A percentile compares a stretch with the other conserved stretches of the same genome.
Evolutionary conservation across 1,140 invertebrate species (phyloP).

Genomic region (Nasonia giraulti): DNA sequence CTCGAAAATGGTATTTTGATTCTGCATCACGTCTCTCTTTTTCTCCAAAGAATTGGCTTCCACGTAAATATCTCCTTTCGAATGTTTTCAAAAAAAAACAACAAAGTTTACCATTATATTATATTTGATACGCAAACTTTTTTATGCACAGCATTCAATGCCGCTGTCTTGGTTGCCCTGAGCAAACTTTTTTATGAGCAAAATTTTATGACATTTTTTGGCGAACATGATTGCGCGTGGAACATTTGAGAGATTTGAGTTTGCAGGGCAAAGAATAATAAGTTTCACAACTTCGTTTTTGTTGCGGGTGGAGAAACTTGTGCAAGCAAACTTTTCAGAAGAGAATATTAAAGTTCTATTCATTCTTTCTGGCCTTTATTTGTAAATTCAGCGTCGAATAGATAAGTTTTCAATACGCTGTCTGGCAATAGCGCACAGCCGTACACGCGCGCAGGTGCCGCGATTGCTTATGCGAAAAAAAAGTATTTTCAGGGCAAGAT

Average conservation of each 20-base stretch:
- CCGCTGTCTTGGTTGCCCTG: not conserved
- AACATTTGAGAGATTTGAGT: slow-evolving; percentile 4
- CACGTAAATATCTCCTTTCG: not conserved
- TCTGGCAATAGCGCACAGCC: not conserved
- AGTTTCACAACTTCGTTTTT: slow-evolving; percentile 1
- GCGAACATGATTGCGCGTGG: not conserved
- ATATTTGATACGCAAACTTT: slow-evolving; percentile 4
- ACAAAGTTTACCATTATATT: not conserved
- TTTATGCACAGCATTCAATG: not conserved
- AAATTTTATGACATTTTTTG: slow-evolving; percentile 11
- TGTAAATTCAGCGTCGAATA: not conserved
- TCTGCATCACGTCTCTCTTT: not conserved
- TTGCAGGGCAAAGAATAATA: slow-evolving; percentile 1
- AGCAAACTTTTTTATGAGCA: not conserved
- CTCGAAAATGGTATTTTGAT: not conserved
- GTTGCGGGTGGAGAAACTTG: not conserved
- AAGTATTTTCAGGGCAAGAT: not conserved
- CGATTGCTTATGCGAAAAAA: not conserved
- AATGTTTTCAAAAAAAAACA: not conserved
- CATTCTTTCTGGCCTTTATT: not conserved
- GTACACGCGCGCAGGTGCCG: too few species aligned
- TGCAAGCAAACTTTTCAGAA: not conserved
- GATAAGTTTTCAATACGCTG: not conserved
- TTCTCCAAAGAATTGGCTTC: not conserved
- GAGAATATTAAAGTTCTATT: slow-evolving; percentile 2